These are phyloP conservation scores for Ptilodon capucinus DNA, from an alignment of 2,888 invertebrate species.

Conservation along the genomic window DNA sequence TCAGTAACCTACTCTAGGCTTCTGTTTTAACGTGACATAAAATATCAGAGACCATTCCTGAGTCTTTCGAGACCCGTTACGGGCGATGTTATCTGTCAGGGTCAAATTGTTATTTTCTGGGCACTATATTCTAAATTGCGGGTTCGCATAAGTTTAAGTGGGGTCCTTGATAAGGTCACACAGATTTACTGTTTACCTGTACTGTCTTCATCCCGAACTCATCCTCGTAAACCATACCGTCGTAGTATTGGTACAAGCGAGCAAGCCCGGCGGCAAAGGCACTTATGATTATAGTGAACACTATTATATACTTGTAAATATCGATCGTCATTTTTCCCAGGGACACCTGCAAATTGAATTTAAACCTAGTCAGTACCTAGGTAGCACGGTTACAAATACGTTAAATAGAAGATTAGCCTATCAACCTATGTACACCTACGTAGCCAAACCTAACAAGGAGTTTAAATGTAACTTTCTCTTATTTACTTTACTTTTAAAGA, in stretches of 20 bases:
- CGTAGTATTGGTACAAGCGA: slow-evolving; percentile 85
- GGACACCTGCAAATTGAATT: slow-evolving; percentile 73
- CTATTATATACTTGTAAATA: slow-evolving; percentile 83
- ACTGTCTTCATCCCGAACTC: slow-evolving; percentile 82
- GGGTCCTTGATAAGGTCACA: neutral
- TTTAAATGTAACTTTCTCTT: neutral
- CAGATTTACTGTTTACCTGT: slow-evolving; percentile 39
- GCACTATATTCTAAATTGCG: slow-evolving; percentile 1
- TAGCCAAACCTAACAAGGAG: neutral
- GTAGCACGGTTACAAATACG: neutral
- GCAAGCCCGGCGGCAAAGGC: slow-evolving; percentile 84
- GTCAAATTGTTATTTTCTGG: slow-evolving; percentile 21
- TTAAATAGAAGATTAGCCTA: neutral
- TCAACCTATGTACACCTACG: too few species aligned
- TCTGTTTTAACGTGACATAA: slow-evolving; percentile 20
- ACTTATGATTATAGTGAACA: slow-evolving; percentile 83
- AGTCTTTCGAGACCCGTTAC: slow-evolving; percentile 21
- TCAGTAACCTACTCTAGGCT: slow-evolving; percentile 22
- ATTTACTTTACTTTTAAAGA: neutral
- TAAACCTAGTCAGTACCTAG: neutral
- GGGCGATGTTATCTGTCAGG: slow-evolving; percentile 8
- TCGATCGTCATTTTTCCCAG: slow-evolving; percentile 87
- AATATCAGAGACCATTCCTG: slow-evolving; percentile 8
- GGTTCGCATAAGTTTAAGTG: neutral
- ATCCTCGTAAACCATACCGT: slow-evolving; percentile 83